phyloP scores from a whole-genome alignment of 2,888 invertebrate species.

The Plusia festucae region DNA sequence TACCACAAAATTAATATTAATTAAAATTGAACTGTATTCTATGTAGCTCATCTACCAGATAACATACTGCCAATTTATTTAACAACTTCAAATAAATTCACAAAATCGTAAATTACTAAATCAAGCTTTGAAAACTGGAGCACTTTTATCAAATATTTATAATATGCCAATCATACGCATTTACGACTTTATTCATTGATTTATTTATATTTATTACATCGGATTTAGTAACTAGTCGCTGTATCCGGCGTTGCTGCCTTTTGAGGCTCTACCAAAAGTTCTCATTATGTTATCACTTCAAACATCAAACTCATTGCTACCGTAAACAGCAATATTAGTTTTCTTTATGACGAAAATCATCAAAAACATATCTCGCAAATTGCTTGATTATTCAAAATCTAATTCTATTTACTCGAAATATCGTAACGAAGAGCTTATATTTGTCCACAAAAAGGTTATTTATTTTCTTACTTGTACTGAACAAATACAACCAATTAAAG shows the following conservation, averaged over 20 bases:
- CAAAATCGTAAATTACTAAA: constrained; percentile 66
- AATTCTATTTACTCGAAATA: not conserved
- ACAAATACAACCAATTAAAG: not conserved
- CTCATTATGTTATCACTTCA: constrained; percentile 36
- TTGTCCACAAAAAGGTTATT: not conserved
- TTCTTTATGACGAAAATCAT: not conserved
- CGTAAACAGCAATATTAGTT: not conserved
- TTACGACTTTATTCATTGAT: constrained; percentile 72
- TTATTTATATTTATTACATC: constrained; percentile 63
- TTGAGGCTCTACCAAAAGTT: constrained; percentile 26
- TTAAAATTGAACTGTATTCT: constrained; percentile 41
- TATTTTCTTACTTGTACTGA: not conserved
- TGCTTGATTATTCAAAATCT: not conserved
- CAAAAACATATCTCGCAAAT: not conserved
- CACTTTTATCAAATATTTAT: constrained; percentile 72
- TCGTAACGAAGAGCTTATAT: not conserved
- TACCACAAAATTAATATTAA: constrained; percentile 37
- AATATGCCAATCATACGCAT: constrained; percentile 69
- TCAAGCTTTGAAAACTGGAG: constrained; percentile 59
- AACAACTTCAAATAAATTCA: constrained; percentile 58
- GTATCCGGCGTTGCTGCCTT: constrained; percentile 59
- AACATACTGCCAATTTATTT: constrained; percentile 55
- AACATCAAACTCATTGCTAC: not conserved
- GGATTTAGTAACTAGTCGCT: constrained; percentile 64
- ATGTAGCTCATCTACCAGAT: constrained; percentile 34